Evolutionary conservation across 2,113 vertebrate species (phyloP).

Genomic region (Limnothrissa miodon): DNA sequence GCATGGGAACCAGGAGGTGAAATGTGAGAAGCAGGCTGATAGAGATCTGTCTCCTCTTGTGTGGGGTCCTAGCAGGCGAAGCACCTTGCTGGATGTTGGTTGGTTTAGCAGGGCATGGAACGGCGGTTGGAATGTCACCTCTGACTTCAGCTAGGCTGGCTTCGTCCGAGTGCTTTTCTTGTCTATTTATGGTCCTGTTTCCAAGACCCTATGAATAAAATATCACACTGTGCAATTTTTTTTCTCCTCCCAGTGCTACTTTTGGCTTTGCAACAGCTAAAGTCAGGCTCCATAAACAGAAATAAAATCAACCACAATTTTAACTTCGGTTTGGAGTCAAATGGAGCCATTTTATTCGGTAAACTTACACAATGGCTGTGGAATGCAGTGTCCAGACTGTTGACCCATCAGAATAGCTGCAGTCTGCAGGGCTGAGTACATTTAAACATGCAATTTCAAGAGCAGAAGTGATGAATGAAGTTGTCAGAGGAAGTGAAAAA

Average conservation of each 20-base stretch:
- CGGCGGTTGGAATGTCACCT: not conserved
- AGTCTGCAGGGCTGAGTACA: not conserved
- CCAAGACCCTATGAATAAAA: slow-evolving; percentile 3
- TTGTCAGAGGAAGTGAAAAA: not conserved
- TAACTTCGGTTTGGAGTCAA: not conserved
- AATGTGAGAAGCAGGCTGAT: slow-evolving; percentile 16
- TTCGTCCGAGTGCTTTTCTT: not conserved
- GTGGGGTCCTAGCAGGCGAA: not conserved
- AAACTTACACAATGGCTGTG: not conserved
- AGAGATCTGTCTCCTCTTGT: not conserved
- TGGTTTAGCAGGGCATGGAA: not conserved
- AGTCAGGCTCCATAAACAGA: not conserved
- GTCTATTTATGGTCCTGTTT: not conserved
- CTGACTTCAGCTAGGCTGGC: not conserved
- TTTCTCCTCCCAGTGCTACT: not conserved
- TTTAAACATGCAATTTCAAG: not conserved
- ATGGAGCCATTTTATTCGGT: not conserved
- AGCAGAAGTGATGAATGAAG: not conserved
- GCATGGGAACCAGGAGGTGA: not conserved
- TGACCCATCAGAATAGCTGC: not conserved
- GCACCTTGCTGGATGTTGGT: not conserved
- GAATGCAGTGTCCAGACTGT: not conserved
- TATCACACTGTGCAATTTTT: not conserved
- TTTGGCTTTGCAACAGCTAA: not conserved
- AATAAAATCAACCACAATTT: not conserved